These are phyloP conservation scores for Xenopus borealis DNA, from an alignment of 2,113 vertebrate species.

Conservation along the genomic window DNA sequence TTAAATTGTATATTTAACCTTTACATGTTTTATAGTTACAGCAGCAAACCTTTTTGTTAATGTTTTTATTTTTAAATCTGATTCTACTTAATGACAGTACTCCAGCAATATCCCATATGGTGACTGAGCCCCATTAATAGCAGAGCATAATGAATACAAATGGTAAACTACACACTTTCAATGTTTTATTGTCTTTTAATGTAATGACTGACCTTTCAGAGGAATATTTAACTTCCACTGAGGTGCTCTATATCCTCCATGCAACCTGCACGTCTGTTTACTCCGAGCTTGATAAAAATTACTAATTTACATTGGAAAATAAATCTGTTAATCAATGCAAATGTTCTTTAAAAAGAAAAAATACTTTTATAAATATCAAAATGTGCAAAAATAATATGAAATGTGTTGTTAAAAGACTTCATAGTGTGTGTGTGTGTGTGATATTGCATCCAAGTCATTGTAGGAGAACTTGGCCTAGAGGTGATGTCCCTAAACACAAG, in stretches of 20 bases:
- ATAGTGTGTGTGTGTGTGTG: too few relatives aligned
- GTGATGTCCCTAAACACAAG: too few relatives aligned
- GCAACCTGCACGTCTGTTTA: conserved; percentile 9
- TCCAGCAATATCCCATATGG: conserved; percentile 34
- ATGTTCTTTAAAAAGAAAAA: background rate
- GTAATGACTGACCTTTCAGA: conserved; percentile 42
- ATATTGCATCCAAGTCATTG: too few relatives aligned
- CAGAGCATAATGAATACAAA: conserved; percentile 38
- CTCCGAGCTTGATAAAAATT: background rate
- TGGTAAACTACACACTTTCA: conserved; percentile 40
- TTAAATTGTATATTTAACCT: conserved; percentile 44
- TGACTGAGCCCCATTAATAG: conserved; percentile 38
- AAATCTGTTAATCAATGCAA: conserved; percentile 5
- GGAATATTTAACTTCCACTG: conserved; percentile 37
- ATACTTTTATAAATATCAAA: too few relatives aligned
- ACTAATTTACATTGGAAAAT: background rate
- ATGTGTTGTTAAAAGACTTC: too few relatives aligned
- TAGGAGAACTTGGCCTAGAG: too few relatives aligned
- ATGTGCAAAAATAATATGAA: too few relatives aligned
- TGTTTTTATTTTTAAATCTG: conserved; percentile 14
- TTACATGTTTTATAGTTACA: conserved; percentile 35
- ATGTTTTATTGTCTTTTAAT: conserved; percentile 41
- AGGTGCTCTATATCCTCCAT: conserved; percentile 10
- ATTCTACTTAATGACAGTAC: conserved; percentile 19
- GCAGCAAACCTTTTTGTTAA: conserved; percentile 39